Evolutionary conservation across 1,140 invertebrate species (phyloP).

Genomic region (Trinorchestia longiramus): DNA sequence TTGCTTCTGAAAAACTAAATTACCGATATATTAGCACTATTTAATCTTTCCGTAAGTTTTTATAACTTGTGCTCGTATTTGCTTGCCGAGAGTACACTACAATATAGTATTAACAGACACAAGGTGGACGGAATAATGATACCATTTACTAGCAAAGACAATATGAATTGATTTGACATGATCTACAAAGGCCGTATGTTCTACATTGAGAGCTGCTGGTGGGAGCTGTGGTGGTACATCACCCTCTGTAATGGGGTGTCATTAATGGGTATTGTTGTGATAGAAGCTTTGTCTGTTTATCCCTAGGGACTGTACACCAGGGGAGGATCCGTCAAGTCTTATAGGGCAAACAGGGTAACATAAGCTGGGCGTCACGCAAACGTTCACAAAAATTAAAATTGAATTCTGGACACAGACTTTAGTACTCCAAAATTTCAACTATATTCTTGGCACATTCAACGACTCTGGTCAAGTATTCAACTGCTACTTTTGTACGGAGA

Average conservation of each 20-base stretch:
- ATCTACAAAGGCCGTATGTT: background rate
- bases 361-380: background rate
- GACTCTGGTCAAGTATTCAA: too few species aligned
- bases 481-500: too few species aligned
- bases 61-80: too few species aligned
- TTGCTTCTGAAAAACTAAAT: too few species aligned
- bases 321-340: background rate
- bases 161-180: background rate
- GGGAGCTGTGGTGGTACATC: background rate
- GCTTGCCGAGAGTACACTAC: too few species aligned
- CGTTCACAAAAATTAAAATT: background rate
- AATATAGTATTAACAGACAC: too few species aligned
- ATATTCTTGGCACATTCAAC: too few species aligned
- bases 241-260: constrained; percentile 40
- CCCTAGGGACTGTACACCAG: background rate
- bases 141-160: background rate
- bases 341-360: background rate
- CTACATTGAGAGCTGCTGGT: background rate
- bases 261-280: constrained; percentile 51
- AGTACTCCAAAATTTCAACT: too few species aligned
- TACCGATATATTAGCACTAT: too few species aligned
- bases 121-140: too few species aligned
- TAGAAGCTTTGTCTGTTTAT: constrained; percentile 49
- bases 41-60: too few species aligned
- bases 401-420: background rate